Conservation (phyloP, 2,888 invertebrate genomes). For the Drosophila multiciliata region DNA sequence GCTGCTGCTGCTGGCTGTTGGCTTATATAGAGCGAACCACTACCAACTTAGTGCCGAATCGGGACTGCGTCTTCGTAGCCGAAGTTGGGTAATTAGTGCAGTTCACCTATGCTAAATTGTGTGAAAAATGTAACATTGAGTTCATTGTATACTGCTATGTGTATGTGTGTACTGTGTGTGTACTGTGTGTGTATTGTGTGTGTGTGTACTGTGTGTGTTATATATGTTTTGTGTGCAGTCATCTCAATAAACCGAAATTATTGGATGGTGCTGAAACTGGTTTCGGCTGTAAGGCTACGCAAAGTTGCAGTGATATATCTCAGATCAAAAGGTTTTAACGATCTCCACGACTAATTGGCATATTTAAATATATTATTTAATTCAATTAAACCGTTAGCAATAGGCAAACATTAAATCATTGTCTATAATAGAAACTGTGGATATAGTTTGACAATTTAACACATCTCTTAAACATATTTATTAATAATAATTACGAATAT, state of each 20-base stretch:
- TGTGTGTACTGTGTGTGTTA: too few species aligned
- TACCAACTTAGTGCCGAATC: constrained; percentile 24
- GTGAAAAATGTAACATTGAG: constrained; percentile 66
- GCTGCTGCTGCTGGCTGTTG: constrained; percentile 43
- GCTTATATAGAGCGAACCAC: constrained; percentile 65
- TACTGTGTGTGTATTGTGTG: not conserved
- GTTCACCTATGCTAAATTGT: constrained; percentile 74
- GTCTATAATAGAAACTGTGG: not conserved
- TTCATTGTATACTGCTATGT: not conserved
- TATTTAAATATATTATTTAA: constrained; percentile 8
- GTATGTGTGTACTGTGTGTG: not conserved
- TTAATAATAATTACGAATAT: not conserved
- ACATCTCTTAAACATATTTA: not conserved
- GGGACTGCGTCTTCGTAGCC: constrained; percentile 43
- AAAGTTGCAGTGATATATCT: constrained; percentile 14
- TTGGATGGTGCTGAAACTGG: constrained; percentile 42
- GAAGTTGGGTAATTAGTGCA: constrained; percentile 72
- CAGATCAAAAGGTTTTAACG: not conserved
- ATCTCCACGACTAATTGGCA: constrained; percentile 21
- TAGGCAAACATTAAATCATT: not conserved
- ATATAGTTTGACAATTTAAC: not conserved
- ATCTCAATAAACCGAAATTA: constrained; percentile 62
- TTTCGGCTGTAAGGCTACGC: constrained; percentile 29
- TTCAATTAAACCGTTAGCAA: not conserved
- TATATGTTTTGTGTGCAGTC: constrained; percentile 58